Evolutionary conservation across 92 coral and sea anemone genomes (phyloP).

Genomic region (Parazoanthus swiftii): DNA sequence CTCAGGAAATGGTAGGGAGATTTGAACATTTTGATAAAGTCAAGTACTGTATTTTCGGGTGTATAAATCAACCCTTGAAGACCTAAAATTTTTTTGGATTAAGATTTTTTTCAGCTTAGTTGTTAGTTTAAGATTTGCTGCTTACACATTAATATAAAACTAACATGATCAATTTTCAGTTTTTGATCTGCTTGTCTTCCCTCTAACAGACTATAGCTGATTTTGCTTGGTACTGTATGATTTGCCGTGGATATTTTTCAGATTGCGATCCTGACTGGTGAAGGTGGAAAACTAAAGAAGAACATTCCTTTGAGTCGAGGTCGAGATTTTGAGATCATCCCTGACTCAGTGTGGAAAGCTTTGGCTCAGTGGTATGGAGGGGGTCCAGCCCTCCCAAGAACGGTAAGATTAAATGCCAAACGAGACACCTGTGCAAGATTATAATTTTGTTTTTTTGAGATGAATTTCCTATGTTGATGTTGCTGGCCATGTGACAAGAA

Average conservation of each 20-base stretch:
- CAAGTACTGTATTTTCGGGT: too few relatives aligned
- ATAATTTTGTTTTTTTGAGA: too few relatives aligned
- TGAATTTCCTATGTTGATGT: too few relatives aligned
- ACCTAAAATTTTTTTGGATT: too few relatives aligned
- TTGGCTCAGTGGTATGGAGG: slow-evolving; percentile 97
- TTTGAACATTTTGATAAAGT: too few relatives aligned
- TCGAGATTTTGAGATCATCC: slow-evolving; percentile 94
- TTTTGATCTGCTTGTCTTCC: background rate
- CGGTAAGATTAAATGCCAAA: slow-evolving; percentile 52
- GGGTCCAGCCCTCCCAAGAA: slow-evolving; percentile 94
- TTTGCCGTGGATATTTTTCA: slow-evolving; percentile 10
- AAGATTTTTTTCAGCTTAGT: too few relatives aligned
- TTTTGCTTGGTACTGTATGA: background rate
- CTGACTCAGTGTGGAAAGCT: slow-evolving; percentile 98
- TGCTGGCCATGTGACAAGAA: too few relatives aligned
- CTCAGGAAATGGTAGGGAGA: too few relatives aligned
- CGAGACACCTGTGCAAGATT: background rate
- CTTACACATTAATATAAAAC: too few relatives aligned
- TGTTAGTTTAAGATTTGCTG: too few relatives aligned
- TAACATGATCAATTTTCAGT: background rate
- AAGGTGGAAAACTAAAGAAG: slow-evolving; percentile 92
- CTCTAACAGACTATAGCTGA: too few relatives aligned
- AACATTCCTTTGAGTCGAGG: slow-evolving; percentile 89
- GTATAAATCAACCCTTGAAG: too few relatives aligned
- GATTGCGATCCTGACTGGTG: slow-evolving; percentile 86